phyloP scores from a whole-genome alignment of 2,888 invertebrate genomes.

The Epistrophe eligans region DNA sequence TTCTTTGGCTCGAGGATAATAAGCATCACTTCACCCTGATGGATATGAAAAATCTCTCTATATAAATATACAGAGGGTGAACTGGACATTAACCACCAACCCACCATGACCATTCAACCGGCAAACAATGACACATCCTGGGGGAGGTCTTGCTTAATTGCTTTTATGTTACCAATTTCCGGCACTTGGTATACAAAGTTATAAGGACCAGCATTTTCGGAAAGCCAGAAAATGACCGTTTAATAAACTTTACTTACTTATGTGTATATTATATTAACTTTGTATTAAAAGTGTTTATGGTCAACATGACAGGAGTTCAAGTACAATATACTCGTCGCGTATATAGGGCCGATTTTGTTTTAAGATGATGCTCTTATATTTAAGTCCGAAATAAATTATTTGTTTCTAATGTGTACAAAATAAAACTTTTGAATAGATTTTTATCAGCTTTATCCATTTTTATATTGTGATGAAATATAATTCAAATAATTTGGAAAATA shows the following conservation, averaged over 20 bases:
- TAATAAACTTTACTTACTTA: constrained; percentile 49
- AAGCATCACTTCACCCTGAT: constrained; percentile 55
- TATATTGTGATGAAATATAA: too few relatives aligned
- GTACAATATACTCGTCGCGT: background rate
- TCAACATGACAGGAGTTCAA: constrained; percentile 1
- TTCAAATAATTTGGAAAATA: too few relatives aligned
- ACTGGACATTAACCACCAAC: constrained; percentile 54
- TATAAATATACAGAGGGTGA: constrained; percentile 48
- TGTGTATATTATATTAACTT: constrained; percentile 28
- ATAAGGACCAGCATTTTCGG: constrained; percentile 44
- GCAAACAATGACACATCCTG: constrained; percentile 72
- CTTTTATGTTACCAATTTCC: constrained; percentile 76
- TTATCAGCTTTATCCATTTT: too few relatives aligned
- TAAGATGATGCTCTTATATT: background rate
- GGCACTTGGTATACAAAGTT: constrained; percentile 65
- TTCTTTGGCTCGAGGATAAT: constrained; percentile 46
- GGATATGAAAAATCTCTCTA: background rate
- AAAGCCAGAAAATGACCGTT: constrained; percentile 67
- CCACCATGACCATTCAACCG: constrained; percentile 41
- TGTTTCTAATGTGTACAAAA: background rate
- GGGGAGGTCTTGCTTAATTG: constrained; percentile 66
- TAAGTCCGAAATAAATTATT: background rate
- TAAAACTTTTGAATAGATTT: too few relatives aligned
- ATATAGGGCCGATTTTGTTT: background rate
- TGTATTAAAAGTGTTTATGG: constrained; percentile 10